Base-by-base conservation (phyloP, 2,113 vertebrate genomes). In the Actinemys pallida region DNA sequence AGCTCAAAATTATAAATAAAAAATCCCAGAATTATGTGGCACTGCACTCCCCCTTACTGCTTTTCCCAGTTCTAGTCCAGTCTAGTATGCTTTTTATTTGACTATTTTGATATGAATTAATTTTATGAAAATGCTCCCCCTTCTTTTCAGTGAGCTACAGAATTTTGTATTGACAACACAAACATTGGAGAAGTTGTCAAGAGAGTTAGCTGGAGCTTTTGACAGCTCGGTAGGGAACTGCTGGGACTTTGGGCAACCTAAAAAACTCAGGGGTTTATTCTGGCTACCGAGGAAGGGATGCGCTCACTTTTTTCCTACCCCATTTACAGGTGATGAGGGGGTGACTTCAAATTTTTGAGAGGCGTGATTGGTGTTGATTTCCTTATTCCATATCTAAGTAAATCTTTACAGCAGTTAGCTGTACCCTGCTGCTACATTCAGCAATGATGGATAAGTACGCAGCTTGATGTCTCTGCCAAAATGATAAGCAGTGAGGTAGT, bases 381-480 rank as follows among this genome's bases (percentile, higher is more conserved):
- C 50, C 87, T 90, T 50, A 19, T 86, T 62, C 69, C 29, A 35
- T 85, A 2, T 13, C 12, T 56, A 2, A 85, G 3, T 49, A 76
- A 19, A 47, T 57, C 86, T 89, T 90, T 4, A 75, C 57, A 75
- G 89, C 1, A 22, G 80, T 75, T 69, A 4, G 47, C 35, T 90
- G 3, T 2, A 82, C 31, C 85, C 82, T 50, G 14, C 19, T 39
- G 20, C n/a, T 72, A 17, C 9, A n/a, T 88, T 14, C 1, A 53
- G 0, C 20, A 75, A 31, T 72, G 47, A n/a, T 0, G 1, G 13
- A 54, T 82, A 92, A 29, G 4, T 1, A 0, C n/a, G 25, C 80
- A 47, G 35, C 1, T 16, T 86, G 35, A 27, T 52, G 3, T 72
- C n/a, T 35, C 1, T 86, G 47, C 39, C 54, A 39, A 17, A 25